Conservation (phyloP, 2,888 invertebrate genomes). For the Xanthorhoe spadicearia region DNA sequence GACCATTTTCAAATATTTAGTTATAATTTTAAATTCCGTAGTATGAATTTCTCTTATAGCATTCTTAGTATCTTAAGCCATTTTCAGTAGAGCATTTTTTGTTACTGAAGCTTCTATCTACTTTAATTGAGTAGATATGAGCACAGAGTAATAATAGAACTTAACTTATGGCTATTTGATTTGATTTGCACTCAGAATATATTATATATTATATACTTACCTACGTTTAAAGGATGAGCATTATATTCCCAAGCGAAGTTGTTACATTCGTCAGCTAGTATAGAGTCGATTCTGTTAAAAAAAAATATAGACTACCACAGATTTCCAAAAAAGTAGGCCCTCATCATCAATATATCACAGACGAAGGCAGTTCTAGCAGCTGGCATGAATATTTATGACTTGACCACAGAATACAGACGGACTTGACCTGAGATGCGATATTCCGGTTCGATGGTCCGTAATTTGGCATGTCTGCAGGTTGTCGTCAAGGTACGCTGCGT, state of each 20-base stretch:
- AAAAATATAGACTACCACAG: background rate
- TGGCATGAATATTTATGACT: conserved; percentile 41
- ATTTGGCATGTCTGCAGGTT: conserved; percentile 48
- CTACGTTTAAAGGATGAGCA: background rate
- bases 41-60: conserved; percentile 10
- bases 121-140: no score
- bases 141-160: no score
- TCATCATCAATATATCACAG: conserved; percentile 31
- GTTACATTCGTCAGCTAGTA: background rate
- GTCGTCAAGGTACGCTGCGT: conserved; percentile 51
- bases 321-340: conserved; percentile 1
- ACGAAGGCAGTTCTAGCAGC: conserved; percentile 23
- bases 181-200: no score
- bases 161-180: no score
- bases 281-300: background rate
- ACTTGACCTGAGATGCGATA: conserved; percentile 38
- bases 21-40: background rate
- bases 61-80: background rate
- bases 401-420: no score
- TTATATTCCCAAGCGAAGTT: background rate
- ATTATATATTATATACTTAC: no score
- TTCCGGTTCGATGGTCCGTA: conserved; percentile 38
- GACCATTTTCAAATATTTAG: conserved; percentile 10
- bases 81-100: no score
- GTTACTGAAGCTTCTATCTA: conserved; percentile 1